Evolutionary conservation across 2,888 invertebrate species (phyloP), one percentile per base, ranked within the genome.

Genomic region (Himalopsyche kuldschensis): DNA sequence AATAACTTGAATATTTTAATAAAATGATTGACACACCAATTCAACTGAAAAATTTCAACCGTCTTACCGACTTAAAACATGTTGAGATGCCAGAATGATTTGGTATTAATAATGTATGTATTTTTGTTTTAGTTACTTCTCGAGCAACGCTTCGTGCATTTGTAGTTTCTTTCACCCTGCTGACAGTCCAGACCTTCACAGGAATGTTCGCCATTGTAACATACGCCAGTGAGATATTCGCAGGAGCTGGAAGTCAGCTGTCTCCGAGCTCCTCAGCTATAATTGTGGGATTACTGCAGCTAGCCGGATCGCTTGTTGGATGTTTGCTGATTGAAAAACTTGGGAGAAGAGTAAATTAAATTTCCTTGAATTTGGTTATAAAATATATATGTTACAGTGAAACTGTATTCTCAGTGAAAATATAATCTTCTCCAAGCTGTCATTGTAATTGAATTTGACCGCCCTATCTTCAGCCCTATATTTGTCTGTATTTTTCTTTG

Each of bases 281-380:
- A 30, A 82, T 86, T 6, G 78, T 86, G 0, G 86, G 84, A 10
- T 11, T 80, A 11, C 69, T 86, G 69, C 84, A 84, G 17, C 31
- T 86, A 6, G 35, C 84, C 4, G 86, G 86, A 6, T 86, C 86
- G 3, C 55, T 85, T 10, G n/a, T 78, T 31, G 86, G 81, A 2
- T 86, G 85, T 8, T 81, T 79, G n/a, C 31, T 84, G 48, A 84
- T 86, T 24, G 86, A 86, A 27, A 82, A 55, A 35, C 20, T 82
- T 0, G 86, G 86, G 6, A 84, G 86, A 81, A 86, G 85, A 81
- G 86, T 86, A 78, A 63, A 41, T n/a, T 46, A 31, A 30, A 11
- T 10, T 15, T 31, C 1, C n/a, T 76, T 27, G 30, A 6, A 24
- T 5, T 17, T 78, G 8, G 20, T 78, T 4, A 78, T 41, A 35